Evolutionary conservation across 2,113 vertebrate species (phyloP).

Genomic region (Talpa occidentalis): DNA sequence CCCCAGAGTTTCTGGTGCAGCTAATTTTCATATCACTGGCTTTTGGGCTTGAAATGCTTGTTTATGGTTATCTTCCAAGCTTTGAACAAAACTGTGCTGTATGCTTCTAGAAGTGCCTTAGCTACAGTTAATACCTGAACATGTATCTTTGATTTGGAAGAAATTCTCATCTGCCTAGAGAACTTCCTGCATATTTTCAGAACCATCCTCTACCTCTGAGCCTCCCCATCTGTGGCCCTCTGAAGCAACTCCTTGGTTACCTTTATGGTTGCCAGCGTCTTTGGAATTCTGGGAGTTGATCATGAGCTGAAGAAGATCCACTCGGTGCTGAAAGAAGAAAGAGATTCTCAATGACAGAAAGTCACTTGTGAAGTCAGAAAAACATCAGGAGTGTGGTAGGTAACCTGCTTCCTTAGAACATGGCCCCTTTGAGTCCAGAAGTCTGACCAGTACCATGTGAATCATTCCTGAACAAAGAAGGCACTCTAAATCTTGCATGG

Average conservation of each 20-base stretch:
- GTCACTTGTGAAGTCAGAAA: not conserved
- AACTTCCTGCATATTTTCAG: not conserved
- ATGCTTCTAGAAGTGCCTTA: not conserved
- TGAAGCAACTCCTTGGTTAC: slow-evolving; percentile 65
- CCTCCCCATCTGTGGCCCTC: too few relatives aligned
- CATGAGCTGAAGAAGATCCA: slow-evolving; percentile 94
- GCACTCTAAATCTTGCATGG: not conserved
- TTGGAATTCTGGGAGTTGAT: slow-evolving; percentile 87
- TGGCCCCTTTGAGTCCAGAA: not conserved
- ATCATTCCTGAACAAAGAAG: not conserved
- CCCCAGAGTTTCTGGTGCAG: not conserved
- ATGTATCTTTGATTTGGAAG: not conserved
- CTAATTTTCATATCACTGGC: not conserved
- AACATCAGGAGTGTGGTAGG: not conserved
- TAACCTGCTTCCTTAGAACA: not conserved
- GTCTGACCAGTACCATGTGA: not conserved
- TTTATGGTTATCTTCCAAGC: not conserved
- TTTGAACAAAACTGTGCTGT: not conserved
- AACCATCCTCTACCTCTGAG: accelerated
- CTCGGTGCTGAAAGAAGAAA: slow-evolving; percentile 83
- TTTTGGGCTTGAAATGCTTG: not conserved
- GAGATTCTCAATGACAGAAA: not conserved
- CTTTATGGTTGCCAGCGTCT: slow-evolving; percentile 61
- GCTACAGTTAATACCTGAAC: not conserved
- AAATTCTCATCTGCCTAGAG: not conserved